Conservation (phyloP, 2,797 vertebrate genomes). For the Spinibarbus caldwelli region DNA sequence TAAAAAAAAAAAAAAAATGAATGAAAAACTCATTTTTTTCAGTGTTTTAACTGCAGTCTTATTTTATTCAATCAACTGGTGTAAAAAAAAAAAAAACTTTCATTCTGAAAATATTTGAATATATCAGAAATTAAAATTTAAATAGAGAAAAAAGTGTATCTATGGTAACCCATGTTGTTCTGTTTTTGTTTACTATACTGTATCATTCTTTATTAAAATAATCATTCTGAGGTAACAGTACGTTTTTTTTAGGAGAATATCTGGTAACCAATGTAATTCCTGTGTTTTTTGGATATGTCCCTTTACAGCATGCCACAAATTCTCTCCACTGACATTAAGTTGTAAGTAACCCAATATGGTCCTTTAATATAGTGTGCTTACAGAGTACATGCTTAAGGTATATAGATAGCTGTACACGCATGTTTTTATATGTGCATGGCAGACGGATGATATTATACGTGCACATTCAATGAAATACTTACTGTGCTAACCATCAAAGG, state of each 20-base stretch:
- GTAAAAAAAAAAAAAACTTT: too few relatives aligned
- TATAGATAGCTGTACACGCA: neutral
- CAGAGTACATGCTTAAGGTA: neutral
- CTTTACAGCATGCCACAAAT: neutral
- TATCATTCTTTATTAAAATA: neutral
- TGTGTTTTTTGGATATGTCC: neutral
- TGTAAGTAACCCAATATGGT: neutral
- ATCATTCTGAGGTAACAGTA: neutral
- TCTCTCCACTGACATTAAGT: neutral
- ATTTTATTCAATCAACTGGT: too few relatives aligned
- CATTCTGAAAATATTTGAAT: neutral
- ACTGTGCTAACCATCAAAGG: constrained; percentile 71
- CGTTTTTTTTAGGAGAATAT: neutral
- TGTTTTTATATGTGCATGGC: constrained; percentile 6
- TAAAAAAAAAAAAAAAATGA: neutral
- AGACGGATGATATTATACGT: constrained; percentile 65
- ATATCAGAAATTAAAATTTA: neutral
- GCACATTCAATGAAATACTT: constrained; percentile 69
- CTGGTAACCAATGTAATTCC: neutral
- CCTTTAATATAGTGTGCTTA: neutral
- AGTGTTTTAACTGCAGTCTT: too few relatives aligned
- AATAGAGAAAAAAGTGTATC: neutral
- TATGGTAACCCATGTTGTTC: neutral
- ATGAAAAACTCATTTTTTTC: too few relatives aligned
- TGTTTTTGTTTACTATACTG: neutral